phyloP scores from a whole-genome alignment of 2,113 vertebrate species.

The Callospermophilus lateralis region DNA sequence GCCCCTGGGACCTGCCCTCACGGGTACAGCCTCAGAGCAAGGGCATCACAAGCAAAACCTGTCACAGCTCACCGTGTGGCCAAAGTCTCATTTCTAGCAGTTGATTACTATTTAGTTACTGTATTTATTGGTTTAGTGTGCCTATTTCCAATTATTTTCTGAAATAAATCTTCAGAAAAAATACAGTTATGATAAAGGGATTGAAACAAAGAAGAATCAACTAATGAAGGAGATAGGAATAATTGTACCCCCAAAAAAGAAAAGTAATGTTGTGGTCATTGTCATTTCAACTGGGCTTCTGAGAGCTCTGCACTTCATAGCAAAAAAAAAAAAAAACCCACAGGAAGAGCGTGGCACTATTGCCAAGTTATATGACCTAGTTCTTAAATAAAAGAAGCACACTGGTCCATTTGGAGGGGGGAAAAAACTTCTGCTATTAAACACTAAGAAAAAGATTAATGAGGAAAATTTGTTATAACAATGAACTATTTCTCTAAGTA shows the following conservation, averaged over 20 bases:
- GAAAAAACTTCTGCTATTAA: not conserved
- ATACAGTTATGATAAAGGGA: not conserved
- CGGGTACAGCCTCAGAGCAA: not conserved
- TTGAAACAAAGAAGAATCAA: not conserved
- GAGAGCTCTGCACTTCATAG: not conserved
- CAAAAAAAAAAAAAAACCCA: too few relatives aligned
- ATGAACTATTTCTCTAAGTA: not conserved
- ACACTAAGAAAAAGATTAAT: not conserved
- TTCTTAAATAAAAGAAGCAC: not conserved
- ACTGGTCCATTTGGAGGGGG: not conserved
- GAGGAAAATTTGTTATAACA: not conserved
- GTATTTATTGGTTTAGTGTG: not conserved
- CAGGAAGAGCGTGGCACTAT: rapidly evolving
- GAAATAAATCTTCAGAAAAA: slow-evolving; percentile 20
- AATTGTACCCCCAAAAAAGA: too few relatives aligned
- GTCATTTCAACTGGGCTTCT: not conserved
- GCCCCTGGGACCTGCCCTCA: not conserved
- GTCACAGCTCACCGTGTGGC: not conserved
- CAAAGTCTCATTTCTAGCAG: not conserved
- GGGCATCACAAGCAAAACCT: not conserved
- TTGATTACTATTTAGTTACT: not conserved
- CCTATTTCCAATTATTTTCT: not conserved
- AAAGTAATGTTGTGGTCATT: not conserved
- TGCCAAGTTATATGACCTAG: not conserved
- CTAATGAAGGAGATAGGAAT: not conserved